Evolutionary conservation across 2,113 vertebrate species (phyloP).

Genomic region (Triplophysa rosa): DNA sequence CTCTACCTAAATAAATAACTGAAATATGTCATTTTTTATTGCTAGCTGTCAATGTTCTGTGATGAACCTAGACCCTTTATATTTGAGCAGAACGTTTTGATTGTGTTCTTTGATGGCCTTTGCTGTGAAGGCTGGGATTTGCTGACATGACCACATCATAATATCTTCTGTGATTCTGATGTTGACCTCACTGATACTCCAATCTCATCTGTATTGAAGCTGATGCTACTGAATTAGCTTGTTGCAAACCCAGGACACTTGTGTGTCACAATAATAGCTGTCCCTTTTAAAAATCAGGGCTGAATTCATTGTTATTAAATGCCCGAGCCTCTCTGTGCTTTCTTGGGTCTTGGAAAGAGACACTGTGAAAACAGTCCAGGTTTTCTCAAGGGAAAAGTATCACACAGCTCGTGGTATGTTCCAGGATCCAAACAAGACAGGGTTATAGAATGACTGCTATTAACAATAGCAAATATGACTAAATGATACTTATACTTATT

Average conservation of each 20-base stretch:
- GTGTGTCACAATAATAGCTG: constrained; percentile 4
- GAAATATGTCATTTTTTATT: too few relatives aligned
- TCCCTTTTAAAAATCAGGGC: neutral
- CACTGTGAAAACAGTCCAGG: too few relatives aligned
- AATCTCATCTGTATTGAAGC: neutral
- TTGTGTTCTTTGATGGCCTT: neutral
- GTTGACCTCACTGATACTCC: neutral
- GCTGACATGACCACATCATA: neutral
- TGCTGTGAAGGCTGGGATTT: constrained; percentile 1
- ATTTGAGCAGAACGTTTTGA: neutral
- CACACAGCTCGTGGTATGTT: too few relatives aligned
- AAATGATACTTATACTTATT: too few relatives aligned
- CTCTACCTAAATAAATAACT: too few relatives aligned
- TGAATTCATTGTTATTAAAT: neutral
- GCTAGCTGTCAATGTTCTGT: neutral
- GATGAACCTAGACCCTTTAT: neutral
- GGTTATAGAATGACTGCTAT: too few relatives aligned
- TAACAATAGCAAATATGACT: too few relatives aligned
- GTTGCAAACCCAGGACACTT: neutral
- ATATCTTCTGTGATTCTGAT: neutral
- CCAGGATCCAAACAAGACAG: too few relatives aligned
- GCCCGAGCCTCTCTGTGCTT: neutral
- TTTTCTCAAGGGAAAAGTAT: too few relatives aligned
- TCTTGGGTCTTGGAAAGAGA: neutral
- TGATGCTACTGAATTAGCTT: neutral